These are phyloP conservation scores for Periphyllus acericola DNA, from an alignment of 2,888 invertebrate species.

Conservation along the genomic window DNA sequence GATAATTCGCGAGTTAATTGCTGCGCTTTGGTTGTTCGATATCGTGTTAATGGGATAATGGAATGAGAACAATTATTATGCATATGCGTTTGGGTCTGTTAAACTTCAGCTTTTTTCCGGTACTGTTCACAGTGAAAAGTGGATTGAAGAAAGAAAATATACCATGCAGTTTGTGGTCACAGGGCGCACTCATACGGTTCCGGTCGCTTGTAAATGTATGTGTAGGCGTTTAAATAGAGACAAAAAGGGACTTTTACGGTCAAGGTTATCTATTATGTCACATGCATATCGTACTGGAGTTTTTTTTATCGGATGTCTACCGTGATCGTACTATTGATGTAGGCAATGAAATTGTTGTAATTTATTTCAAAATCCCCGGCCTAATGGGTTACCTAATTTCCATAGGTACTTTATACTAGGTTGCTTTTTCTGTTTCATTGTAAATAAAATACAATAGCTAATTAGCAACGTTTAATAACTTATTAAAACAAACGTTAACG, in stretches of 20 bases:
- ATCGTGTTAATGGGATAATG: slow-evolving; percentile 24
- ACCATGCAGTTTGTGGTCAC: slow-evolving; percentile 10
- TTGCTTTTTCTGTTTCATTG: too few relatives aligned
- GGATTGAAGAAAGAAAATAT: slow-evolving; percentile 22
- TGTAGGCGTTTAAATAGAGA: neutral
- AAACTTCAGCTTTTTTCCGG: slow-evolving; percentile 10
- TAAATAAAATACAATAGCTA: too few relatives aligned
- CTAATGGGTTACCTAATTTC: too few relatives aligned
- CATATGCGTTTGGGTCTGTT: slow-evolving; percentile 18
- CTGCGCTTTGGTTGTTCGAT: neutral
- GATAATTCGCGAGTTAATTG: neutral
- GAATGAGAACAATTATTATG: neutral
- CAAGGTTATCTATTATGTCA: slow-evolving; percentile 14
- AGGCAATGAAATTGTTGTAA: too few relatives aligned
- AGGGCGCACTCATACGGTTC: slow-evolving; percentile 6
- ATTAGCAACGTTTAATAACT: too few relatives aligned
- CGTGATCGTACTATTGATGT: neutral
- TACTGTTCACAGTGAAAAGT: slow-evolving; percentile 27
- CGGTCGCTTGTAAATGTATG: slow-evolving; percentile 7
- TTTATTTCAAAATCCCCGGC: too few relatives aligned
- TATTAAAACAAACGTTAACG: too few relatives aligned
- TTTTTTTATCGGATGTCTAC: neutral
- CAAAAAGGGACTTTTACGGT: slow-evolving; percentile 26
- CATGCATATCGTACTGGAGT: too few relatives aligned
- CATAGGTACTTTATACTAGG: too few relatives aligned